Evolutionary conservation across 1,140 invertebrate genomes (phyloP).

Genomic region (Tribolium castaneum): DNA sequence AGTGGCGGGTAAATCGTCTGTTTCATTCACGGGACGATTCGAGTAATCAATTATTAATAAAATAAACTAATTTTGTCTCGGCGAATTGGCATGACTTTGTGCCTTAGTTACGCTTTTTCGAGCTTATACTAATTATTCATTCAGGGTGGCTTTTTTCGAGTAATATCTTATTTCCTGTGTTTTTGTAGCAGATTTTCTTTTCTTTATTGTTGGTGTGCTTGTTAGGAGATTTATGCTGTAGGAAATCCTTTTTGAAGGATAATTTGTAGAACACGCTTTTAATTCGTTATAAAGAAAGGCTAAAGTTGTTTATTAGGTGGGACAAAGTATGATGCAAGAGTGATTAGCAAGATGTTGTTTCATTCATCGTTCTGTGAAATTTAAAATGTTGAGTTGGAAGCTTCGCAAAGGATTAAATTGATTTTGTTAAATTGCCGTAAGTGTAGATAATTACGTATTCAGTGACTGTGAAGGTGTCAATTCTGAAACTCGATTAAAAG

Average conservation of each 20-base stretch:
- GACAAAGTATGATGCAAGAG: background rate
- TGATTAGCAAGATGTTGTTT: slow-evolving; percentile 12
- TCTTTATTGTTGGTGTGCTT: slow-evolving; percentile 22
- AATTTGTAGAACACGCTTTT: slow-evolving; percentile 22
- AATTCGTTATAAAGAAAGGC: slow-evolving; percentile 9
- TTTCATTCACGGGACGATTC: background rate
- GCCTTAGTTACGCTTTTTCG: background rate
- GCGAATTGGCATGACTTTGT: background rate
- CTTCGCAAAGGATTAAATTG: slow-evolving; percentile 2
- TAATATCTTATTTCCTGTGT: slow-evolving; percentile 23
- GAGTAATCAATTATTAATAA: background rate
- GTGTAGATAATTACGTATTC: slow-evolving; percentile 6
- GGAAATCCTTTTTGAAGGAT: slow-evolving; percentile 15
- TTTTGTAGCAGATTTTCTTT: slow-evolving; percentile 6
- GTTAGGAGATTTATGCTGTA: slow-evolving; percentile 18
- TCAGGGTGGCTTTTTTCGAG: background rate
- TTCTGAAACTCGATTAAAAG: background rate
- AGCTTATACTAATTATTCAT: background rate
- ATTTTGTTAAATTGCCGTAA: slow-evolving; percentile 12
- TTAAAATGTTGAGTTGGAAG: background rate
- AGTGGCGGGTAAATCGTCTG: background rate
- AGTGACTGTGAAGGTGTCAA: background rate
- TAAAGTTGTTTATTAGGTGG: slow-evolving; percentile 13
- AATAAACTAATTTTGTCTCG: background rate
- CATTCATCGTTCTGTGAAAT: background rate